These are phyloP conservation scores for Drosophila histrio DNA, from an alignment of 2,888 invertebrate genomes.

Conservation along the genomic window DNA sequence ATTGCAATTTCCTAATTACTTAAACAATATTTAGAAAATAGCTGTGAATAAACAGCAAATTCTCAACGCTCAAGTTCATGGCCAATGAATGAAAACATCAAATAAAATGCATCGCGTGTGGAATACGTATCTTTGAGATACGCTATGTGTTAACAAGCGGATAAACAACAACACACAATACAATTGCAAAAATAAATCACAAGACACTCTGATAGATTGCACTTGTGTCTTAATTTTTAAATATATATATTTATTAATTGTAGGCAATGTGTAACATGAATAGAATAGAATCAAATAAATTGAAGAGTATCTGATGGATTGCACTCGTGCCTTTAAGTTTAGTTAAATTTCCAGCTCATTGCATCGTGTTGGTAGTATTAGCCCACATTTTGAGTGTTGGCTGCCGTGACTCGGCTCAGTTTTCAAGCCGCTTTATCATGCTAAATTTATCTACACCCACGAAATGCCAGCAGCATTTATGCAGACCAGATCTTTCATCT, in stretches of 20 bases:
- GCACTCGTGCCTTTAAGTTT: neutral
- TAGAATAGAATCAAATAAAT: constrained; percentile 16
- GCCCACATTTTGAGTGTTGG: constrained; percentile 38
- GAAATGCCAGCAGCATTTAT: constrained; percentile 69
- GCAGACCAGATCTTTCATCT: constrained; percentile 62
- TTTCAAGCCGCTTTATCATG: constrained; percentile 60
- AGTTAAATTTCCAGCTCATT: constrained; percentile 1
- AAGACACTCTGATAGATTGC: constrained; percentile 56
- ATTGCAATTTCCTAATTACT: constrained; percentile 11
- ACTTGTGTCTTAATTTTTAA: constrained; percentile 29
- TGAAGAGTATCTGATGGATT: constrained; percentile 15
- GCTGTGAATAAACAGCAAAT: constrained; percentile 3
- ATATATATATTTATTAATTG: constrained; percentile 8
- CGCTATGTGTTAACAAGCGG: constrained; percentile 31
- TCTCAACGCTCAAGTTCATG: constrained; percentile 63
- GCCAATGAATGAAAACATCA: constrained; percentile 49
- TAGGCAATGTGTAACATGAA: neutral
- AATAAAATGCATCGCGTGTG: constrained; percentile 37
- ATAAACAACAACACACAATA: constrained; percentile 42
- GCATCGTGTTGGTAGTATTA: constrained; percentile 44
- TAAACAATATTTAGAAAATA: constrained; percentile 7
- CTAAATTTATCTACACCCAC: constrained; percentile 72
- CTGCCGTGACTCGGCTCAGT: constrained; percentile 62
- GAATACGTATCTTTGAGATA: constrained; percentile 34
- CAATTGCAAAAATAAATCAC: constrained; percentile 31